A percentile compares a stretch with the other conserved stretches of the same genome.
Conservation (phyloP, 2,113 vertebrate genomes). For the Dryoscopus gambensis region DNA sequence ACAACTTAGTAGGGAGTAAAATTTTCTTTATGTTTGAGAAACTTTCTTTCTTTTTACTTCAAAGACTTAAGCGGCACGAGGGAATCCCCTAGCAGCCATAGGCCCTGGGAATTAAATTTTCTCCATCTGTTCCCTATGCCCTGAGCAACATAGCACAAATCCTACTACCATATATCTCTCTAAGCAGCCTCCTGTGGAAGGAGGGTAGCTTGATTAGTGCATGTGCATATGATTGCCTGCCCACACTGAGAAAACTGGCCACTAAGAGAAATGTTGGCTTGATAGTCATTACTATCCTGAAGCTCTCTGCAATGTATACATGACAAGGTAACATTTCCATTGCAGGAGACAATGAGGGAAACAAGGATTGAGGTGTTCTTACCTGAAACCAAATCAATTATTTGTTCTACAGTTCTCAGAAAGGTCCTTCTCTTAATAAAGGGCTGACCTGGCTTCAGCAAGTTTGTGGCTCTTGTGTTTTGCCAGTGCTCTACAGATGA, state of each 20-base stretch:
- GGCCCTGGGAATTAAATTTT: constrained; percentile 71
- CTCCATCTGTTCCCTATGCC: constrained; percentile 69
- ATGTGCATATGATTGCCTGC: constrained; percentile 14
- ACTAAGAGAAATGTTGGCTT: constrained; percentile 47
- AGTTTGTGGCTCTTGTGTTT: constrained; percentile 13
- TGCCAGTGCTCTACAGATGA: not conserved
- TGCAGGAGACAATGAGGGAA: constrained; percentile 52
- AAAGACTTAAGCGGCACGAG: constrained; percentile 67
- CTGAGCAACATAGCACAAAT: constrained; percentile 47
- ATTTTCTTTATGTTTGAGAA: constrained; percentile 51
- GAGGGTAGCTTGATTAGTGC: constrained; percentile 61
- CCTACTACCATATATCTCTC: constrained; percentile 68
- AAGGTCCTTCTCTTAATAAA: constrained; percentile 36
- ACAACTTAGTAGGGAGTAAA: constrained; percentile 43
- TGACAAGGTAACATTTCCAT: constrained; percentile 62
- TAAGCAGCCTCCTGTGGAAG: constrained; percentile 68
- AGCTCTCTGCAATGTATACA: constrained; percentile 35
- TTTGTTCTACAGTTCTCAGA: constrained; percentile 45
- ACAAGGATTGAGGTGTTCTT: constrained; percentile 40
- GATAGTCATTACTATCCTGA: constrained; percentile 46
- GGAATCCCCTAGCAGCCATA: constrained; percentile 63
- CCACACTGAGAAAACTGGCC: constrained; percentile 52
- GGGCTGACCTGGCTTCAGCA: constrained; percentile 5
- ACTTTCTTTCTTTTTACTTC: constrained; percentile 65
- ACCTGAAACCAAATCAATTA: constrained; percentile 50